Base-by-base conservation (phyloP, 2,797 vertebrate species). In the Zalophus californianus region DNA sequence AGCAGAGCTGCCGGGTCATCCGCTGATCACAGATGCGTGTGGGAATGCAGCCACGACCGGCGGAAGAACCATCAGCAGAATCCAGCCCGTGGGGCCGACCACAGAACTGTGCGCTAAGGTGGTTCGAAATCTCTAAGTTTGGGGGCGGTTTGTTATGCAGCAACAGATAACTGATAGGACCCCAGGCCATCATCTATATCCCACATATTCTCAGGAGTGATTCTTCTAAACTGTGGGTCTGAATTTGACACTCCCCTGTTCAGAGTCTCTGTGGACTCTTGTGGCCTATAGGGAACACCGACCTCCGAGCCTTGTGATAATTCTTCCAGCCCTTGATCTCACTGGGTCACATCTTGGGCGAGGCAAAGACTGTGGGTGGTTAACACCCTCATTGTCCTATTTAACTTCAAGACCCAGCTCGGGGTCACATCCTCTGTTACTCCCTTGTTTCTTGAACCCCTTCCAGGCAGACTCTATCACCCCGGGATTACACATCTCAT, bases 231-330 rank as follows among this genome's bases (percentile, higher is more conserved):
- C 48, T 16, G 14, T 38, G 58, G 29, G 20, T 68, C 66, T 27
- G 66, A 64, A 18, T 0, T 2, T 21, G 20, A 10, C 25, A 3
- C 15, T 44, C 15, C 52, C 62, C n/a, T 15, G 7, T 32, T 73
- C 25, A 41, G 50, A 10, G n/a, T 4, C 25, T 66, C 56, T 9
- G 2, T 21, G 62, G 29, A 79, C 32, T 32, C 41, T 41, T 7
- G 1, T 12, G n/a, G 32, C 58, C 48, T 35, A 1, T 1, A 41
- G 80, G 54, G 35, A 20, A n/a, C 1, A 38, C 11, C 0, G 10
- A 13, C 41, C 10, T 54, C 14, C 25, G 23, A 15, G 23, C 13
- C n/a, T 60, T 52, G 73, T 1, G 2, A 2, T 38, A 1, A 25
- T 15, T 44, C 54, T 90, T 16, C 44, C 29, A 73, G 66, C 35